Evolutionary conservation across 2,888 invertebrate genomes (phyloP).

Genomic region (Agapetus fuscipes): DNA sequence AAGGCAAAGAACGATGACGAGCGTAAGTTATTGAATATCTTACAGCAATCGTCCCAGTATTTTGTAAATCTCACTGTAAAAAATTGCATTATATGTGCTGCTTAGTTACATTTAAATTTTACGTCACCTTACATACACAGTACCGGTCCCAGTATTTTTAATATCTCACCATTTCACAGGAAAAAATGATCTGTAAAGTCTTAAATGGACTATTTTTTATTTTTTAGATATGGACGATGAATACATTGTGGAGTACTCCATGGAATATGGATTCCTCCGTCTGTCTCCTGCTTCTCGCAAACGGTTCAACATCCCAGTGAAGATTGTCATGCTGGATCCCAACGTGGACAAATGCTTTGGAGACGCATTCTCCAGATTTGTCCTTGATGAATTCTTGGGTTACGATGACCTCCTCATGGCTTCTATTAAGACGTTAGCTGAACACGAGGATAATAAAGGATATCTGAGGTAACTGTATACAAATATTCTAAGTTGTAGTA

Average conservation of each 20-base stretch:
- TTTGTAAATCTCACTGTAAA: too few relatives aligned
- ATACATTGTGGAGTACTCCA: conserved; percentile 94
- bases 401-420: conserved; percentile 97
- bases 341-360: conserved; percentile 87
- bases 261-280: conserved; percentile 93
- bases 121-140: too few relatives aligned
- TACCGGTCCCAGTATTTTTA: too few relatives aligned
- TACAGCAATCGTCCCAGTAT: too few relatives aligned
- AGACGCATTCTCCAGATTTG: conserved; percentile 78
- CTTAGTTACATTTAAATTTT: too few relatives aligned
- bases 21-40: too few relatives aligned
- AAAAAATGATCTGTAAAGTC: too few relatives aligned
- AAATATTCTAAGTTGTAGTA: not conserved
- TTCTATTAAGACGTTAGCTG: conserved; percentile 89
- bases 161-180: too few relatives aligned
- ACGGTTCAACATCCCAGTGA: conserved; percentile 83
- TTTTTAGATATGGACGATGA: conserved; percentile 58
- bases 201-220: too few relatives aligned
- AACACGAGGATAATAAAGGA: conserved; percentile 94
- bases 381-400: conserved; percentile 88
- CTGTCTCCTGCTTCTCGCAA: conserved; percentile 79
- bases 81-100: too few relatives aligned
- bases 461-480: conserved; percentile 56
- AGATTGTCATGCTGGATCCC: conserved; percentile 81
- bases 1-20: too few relatives aligned